Evolutionary conservation across 1,140 invertebrate species (phyloP), one percentile per base, ranked within the genome.

Genomic region (Monochamus saltuarius): DNA sequence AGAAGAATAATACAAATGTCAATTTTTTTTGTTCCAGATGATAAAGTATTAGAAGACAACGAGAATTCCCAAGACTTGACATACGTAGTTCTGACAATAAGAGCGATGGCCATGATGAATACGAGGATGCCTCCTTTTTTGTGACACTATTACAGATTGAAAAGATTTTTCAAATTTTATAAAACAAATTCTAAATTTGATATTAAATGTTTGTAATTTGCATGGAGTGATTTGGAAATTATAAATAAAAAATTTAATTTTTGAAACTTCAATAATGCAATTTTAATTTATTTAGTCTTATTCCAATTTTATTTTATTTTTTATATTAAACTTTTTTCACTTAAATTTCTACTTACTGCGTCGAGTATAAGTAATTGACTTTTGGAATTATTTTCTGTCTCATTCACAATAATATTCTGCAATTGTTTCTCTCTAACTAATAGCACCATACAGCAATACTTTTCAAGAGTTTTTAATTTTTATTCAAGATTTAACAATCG

Each of bases 11-110:
- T 42, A 17, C n/a, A n/a, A 34, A 7, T 22, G 22, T 19, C 0
- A 43, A 51, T 50, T 51, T 58, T 51, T 58, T 49, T 37, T 16
- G 4, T 53, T 52, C 42, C 9, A 59, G 49, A 59, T 59, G 17
- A 53, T 52, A 35, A 35, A 53, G 16, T 59, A 59, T 45, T 53
- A 43, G 22, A 36, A 59, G 35, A 57, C 42, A 36, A 57, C 16
- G 34, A 50, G 16, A 50, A 2, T 40, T 37, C 3, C 19, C n/a
- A 22, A 52, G 37, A 59, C 7, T 46, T 42, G 47, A 59, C 14
- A 7, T 46, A 7, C 13, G 35, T 42, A 42, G 17, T 43, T n/a
- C 6, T 57, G 45, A 50, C 37, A 59, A 52, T 52, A 16, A 59
- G 14, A 53, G 34, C 36, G 39, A 59, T 34, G 42, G 19, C n/a